phyloP scores from a whole-genome alignment of 2,113 vertebrate species.

The Synodontis membranacea region DNA sequence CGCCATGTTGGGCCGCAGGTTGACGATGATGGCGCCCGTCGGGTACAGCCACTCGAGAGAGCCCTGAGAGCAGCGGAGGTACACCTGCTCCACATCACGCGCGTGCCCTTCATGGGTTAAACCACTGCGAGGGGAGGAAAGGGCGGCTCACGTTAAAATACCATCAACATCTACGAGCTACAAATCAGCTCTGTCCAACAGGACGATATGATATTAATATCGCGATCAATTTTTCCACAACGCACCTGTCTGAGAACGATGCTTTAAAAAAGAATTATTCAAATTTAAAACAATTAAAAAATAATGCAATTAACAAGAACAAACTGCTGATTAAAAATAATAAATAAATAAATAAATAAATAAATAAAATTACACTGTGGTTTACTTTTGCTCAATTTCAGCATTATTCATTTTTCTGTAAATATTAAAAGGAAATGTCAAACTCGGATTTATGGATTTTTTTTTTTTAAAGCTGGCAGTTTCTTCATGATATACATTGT shows the following conservation, averaged over 20 bases:
- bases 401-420: no score
- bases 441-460: no score
- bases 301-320: not conserved
- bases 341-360: not conserved
- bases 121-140: slow-evolving; percentile 73
- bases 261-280: no score
- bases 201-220: not conserved
- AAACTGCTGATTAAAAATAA: not conserved
- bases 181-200: not conserved
- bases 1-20: slow-evolving; percentile 87
- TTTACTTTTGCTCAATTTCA: no score
- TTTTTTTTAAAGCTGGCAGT: no score
- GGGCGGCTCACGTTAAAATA: slow-evolving; percentile 4
- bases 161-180: no score
- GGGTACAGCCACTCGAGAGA: slow-evolving; percentile 95
- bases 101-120: slow-evolving; percentile 90
- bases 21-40: slow-evolving; percentile 92
- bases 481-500: no score
- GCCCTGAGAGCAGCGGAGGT: slow-evolving; percentile 91
- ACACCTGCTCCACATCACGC: slow-evolving; percentile 97
- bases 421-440: no score
- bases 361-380: no score
- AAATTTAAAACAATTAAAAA: no score
- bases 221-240: not conserved
- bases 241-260: not conserved